Base-by-base conservation (phyloP, 2,888 invertebrate genomes). In the Carabus problematicus region DNA sequence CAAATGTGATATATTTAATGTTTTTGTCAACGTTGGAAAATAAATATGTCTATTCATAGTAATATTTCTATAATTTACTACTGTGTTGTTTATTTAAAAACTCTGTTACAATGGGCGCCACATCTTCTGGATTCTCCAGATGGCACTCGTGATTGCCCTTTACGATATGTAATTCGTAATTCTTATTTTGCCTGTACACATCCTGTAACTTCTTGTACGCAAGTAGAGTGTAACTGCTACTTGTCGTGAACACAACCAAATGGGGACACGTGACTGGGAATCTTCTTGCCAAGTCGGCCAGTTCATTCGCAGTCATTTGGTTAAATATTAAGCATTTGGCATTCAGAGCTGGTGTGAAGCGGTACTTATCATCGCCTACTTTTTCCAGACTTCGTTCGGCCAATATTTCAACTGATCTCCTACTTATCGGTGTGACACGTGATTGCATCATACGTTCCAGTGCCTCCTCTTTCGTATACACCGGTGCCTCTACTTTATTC, bases 111-210 rank as follows among this genome's bases (percentile, higher is more conserved):
- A 75, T 63, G 1, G 77, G 76, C 0, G 82, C 82, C 2, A 89
- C 79, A 8, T 77, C 75, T 71, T 87, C 85, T 0, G 89, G 88
- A 72, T 84, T 75, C 7, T 84, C 85, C 49, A 85, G 84, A 76
- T 90, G 89, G 0, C 88, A 85, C 73, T 90, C 88, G 72, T 90
- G 90, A 45, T 82, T 81, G 0, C 89, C 89, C 0, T 82, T 78
- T 0, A 88, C 84, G 1, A 80, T 0, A 73, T 76, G 66, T 71
- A 79, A 67, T 2, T 47, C 72, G 67, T 79, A 75, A 66, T 77
- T 75, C 62, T 75, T 76, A 64, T 73, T 71, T 40, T 75, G 75
- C 61, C 74, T 74, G n/a, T 75, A 74, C 70, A 73, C 70, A 29
- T 71, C 74, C 59, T 75, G 70, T 70, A 75, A 72, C 41, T 64